These are phyloP conservation scores for Lampropteryx suffumata DNA, from an alignment of 2,888 invertebrate species.

Conservation along the genomic window DNA sequence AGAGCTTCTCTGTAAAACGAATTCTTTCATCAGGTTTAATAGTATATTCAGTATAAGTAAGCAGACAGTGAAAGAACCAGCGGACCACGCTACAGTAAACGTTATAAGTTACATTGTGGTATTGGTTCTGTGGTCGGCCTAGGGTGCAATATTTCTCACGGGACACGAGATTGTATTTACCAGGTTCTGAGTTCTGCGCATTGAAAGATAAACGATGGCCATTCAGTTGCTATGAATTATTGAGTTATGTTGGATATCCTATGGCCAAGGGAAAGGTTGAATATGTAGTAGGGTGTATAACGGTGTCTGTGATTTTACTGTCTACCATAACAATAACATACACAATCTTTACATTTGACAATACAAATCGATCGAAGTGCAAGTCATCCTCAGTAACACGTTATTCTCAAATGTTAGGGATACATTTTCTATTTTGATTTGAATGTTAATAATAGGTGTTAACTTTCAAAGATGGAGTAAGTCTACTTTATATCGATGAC, in stretches of 20 bases:
- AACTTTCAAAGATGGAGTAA: too few species aligned
- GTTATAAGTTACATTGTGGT: constrained; percentile 8
- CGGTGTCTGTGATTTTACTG: background rate
- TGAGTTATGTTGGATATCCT: constrained; percentile 31
- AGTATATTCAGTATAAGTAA: too few species aligned
- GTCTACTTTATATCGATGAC: too few species aligned
- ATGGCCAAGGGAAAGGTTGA: constrained; percentile 15
- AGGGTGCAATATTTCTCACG: constrained; percentile 56
- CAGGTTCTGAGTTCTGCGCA: constrained; percentile 39
- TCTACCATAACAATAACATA: background rate
- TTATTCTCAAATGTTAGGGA: too few species aligned
- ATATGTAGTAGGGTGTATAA: background rate
- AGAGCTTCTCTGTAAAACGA: too few species aligned
- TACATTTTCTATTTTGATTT: too few species aligned
- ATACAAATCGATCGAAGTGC: too few species aligned
- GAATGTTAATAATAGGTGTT: too few species aligned
- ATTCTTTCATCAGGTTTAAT: too few species aligned
- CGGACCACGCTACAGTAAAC: background rate
- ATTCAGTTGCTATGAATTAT: constrained; percentile 41
- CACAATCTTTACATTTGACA: too few species aligned
- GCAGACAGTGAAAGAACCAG: background rate
- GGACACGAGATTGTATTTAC: constrained; percentile 36
- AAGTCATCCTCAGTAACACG: too few species aligned
- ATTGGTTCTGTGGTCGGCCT: constrained; percentile 42
- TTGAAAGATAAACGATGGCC: constrained; percentile 37